Percentiles rank a stretch among this genome's conserved stretches.
These are phyloP conservation scores for Prionailurus viverrinus DNA, from an alignment of 2,113 vertebrate genomes.

Conservation along the genomic window DNA sequence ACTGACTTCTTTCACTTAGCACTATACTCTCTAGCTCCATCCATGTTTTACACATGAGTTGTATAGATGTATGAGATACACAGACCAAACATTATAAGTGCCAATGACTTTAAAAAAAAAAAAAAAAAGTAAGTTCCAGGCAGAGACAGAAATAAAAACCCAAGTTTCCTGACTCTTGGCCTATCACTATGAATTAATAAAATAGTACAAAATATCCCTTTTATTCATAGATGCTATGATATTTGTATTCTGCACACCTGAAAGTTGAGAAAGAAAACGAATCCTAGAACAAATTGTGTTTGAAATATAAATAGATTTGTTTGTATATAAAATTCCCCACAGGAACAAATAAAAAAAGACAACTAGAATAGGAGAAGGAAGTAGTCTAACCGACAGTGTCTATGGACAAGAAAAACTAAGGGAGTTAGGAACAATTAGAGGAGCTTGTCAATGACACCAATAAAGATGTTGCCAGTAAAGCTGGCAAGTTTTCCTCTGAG, in stretches of 20 bases:
- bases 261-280: neutral
- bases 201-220: neutral
- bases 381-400: neutral
- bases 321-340: constrained; percentile 13
- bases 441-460: neutral
- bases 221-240: neutral
- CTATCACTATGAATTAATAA: constrained; percentile 5
- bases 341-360: constrained; percentile 21
- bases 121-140: neutral
- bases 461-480: neutral
- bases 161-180: neutral
- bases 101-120: neutral
- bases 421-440: neutral
- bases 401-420: neutral
- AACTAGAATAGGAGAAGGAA: neutral
- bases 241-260: neutral
- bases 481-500: neutral
- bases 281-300: neutral
- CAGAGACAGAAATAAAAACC: constrained; percentile 3
- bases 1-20: no score
- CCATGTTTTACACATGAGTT: neutral
- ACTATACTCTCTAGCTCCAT: neutral
- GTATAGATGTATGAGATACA: neutral
- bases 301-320: constrained; percentile 45
- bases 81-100: constrained; percentile 8